These are phyloP conservation scores for Penaeus japonicus DNA, from an alignment of 1,140 invertebrate genomes.

Conservation along the genomic window DNA sequence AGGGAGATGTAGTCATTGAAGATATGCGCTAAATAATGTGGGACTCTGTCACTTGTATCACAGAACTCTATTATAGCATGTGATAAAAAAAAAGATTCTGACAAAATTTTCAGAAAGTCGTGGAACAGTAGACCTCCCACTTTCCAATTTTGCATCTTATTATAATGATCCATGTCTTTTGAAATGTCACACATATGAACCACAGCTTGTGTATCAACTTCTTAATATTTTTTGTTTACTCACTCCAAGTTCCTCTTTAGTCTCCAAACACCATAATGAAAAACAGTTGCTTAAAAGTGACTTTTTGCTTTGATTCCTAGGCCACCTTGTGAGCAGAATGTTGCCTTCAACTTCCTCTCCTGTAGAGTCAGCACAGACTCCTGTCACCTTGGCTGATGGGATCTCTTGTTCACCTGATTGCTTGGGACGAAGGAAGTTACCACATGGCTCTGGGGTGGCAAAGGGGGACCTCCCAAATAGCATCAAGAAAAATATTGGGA, in stretches of 20 bases:
- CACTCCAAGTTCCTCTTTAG: background rate
- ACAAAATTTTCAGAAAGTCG: too few relatives aligned
- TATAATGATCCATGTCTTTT: too few relatives aligned
- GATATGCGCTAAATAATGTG: background rate
- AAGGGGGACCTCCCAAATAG: background rate
- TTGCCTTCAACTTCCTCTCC: slow-evolving; percentile 47
- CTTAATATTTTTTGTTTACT: too few relatives aligned
- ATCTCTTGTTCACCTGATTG: background rate
- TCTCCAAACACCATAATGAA: background rate
- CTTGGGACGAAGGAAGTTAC: slow-evolving; percentile 2
- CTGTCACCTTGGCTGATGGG: background rate
- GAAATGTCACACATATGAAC: too few relatives aligned
- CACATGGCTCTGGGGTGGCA: background rate
- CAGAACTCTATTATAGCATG: too few relatives aligned
- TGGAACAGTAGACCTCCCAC: too few relatives aligned
- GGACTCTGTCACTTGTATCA: background rate
- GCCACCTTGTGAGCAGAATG: slow-evolving; percentile 1
- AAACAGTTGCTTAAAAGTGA: background rate
- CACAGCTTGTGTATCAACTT: too few relatives aligned
- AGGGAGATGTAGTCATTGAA: background rate
- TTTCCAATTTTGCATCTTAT: too few relatives aligned
- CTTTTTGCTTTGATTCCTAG: background rate
- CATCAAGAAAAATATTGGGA: background rate
- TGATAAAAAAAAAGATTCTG: too few relatives aligned
- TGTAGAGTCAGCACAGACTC: slow-evolving; percentile 36